phyloP scores from a whole-genome alignment of 64 coral and sea anemone genomes.

The Orbicella faveolata region DNA sequence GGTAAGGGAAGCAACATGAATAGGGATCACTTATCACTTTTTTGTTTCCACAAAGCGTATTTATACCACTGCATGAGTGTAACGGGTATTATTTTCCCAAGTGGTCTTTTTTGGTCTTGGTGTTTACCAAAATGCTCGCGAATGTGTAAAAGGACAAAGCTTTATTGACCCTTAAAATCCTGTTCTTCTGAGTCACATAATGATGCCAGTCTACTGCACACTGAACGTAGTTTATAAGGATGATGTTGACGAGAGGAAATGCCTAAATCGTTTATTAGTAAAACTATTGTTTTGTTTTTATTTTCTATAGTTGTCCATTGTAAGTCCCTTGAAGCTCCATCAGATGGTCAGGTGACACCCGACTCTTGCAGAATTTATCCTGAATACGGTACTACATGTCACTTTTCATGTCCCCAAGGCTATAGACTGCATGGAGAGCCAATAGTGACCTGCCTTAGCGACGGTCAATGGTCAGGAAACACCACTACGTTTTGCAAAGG shows the following conservation, averaged over 20 bases:
- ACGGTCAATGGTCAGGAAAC: conserved; percentile 12
- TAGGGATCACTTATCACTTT: too few species aligned
- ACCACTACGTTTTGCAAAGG: conserved; percentile 18
- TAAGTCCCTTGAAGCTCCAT: background rate
- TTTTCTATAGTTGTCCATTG: background rate
- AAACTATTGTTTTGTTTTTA: background rate
- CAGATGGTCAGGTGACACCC: background rate
- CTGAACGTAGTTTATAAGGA: too few species aligned
- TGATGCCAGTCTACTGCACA: too few species aligned
- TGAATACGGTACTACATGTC: background rate
- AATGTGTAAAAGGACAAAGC: too few species aligned
- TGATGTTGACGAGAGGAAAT: too few species aligned
- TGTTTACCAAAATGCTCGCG: too few species aligned
- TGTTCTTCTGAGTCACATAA: too few species aligned
- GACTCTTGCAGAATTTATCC: conserved; percentile 1
- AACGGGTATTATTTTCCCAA: too few species aligned
- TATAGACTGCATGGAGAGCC: background rate
- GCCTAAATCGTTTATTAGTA: background rate
- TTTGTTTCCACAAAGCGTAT: too few species aligned
- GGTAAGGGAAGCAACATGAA: background rate
- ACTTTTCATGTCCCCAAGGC: conserved; percentile 16
- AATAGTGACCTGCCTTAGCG: background rate
- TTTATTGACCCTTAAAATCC: too few species aligned
- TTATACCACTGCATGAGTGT: too few species aligned
- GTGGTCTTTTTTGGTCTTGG: too few species aligned